Base-by-base conservation (phyloP, 2,797 vertebrate genomes). In the Cryptoprocta ferox region DNA sequence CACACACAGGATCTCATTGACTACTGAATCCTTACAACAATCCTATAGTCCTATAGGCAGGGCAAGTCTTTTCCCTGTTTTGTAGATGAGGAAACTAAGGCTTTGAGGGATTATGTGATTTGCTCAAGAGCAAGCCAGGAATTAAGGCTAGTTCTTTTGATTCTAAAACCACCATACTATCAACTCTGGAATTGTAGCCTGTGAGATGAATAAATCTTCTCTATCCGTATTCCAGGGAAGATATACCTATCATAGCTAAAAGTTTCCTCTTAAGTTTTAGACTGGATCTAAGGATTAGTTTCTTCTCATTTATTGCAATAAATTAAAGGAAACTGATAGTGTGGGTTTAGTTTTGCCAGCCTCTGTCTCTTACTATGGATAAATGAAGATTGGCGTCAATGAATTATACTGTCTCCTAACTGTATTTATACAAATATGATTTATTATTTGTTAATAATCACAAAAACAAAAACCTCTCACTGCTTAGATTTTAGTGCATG, bases 401-500 rank as follows among this genome's bases (percentile, higher is more conserved):
- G 21, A 92, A 90, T 82, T 89, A 84, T 50, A 80, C 19, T 61
- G 28, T 94, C 48, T 45, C 91, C 15, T 53, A 80, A 83, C 8
- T 61, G 19, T 92, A 71, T 89, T 93, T 96, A 90, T 28, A 26
- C 71, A 71, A 84, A 93, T 82, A 81, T 89, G 18, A 97, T 91
- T 92, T 87, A 85, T 42, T 32, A 15, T 93, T 92, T 95, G 70
- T 37, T 87, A 89, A 80, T 83, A 85, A 89, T 16, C 53, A 13
- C 13, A 83, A 95, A 95, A 81, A 56, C 37, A 80, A 96, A 87
- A 94, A 42, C 42, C 18, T 81, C 83, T 21, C 30, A 76, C 61
- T 5, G 1, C 37, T 65, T 95, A 73, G 45, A 70, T 81, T 95
- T 93, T 89, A 86, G 39, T 81, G 15, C 39, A 75, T 42, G 15